Evolutionary conservation across 1,140 invertebrate genomes (phyloP), one percentile per base, ranked within the genome.

Genomic region (Drosophila bipectinata): DNA sequence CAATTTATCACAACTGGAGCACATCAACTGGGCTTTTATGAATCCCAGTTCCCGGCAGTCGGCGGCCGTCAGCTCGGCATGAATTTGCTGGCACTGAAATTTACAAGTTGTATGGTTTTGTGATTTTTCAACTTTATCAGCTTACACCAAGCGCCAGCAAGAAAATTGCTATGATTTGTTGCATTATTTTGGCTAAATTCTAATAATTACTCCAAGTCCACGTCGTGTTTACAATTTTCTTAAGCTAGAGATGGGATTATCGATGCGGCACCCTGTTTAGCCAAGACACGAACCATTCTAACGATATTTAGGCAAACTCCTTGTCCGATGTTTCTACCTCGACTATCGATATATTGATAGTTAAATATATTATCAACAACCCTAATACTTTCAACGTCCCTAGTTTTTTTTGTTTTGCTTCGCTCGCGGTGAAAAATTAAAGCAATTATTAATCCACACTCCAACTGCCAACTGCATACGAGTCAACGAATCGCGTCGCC

Each of bases 41-140:
- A 98, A 97, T 12, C 98, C 98, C 48, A 98, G 90, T n/a, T 94
- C 92, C 90, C 95, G 95, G 92, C 98, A 99, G 90, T 98, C 96
- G 91, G 75, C 63, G 7, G 72, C 62, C 3, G 83, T 83, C 30
- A 88, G 49, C 54, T 88, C 83, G 1, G 68, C 83, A 18, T 51
- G 28, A n/a, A 63, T 63, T 53, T 76, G 53, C 34, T 62, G 57
- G 56, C 57, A 72, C 82, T 85, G 10, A 10, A 37, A 14, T 15
- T 9, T 18, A 24, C 1, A 8, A 55, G 24, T 47, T 52, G 5
- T n/a, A 10, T 6, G 5, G 9, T 0, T 9, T 7, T 0, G 1
- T 9, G 1, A 1, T 9, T 0, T 1, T 34, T 1, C 3, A 0
- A 3, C 1, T 1, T 15, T 1, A 5, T 47, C 15, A 24, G 72